These are phyloP conservation scores for Barbus barbus DNA, from an alignment of 2,113 vertebrate genomes.

Conservation along the genomic window DNA sequence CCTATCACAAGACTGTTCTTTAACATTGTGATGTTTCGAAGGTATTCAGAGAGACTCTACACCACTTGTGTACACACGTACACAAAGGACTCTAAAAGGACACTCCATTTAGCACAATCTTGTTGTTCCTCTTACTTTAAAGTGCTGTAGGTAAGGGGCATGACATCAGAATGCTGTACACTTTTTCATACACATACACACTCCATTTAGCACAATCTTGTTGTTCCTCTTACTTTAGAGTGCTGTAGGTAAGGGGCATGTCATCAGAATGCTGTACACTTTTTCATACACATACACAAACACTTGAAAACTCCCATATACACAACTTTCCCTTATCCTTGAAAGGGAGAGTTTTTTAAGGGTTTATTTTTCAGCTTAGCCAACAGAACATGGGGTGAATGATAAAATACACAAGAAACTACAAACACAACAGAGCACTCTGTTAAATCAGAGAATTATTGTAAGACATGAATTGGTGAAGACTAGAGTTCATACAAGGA, in stretches of 20 bases:
- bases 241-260: neutral
- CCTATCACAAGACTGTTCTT: neutral
- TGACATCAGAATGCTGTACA: neutral
- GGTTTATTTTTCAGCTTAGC: conserved; percentile 12
- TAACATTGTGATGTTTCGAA: conserved; percentile 8
- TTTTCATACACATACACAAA: conserved; percentile 1
- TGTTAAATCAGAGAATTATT: conserved; percentile 3
- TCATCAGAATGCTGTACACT: neutral
- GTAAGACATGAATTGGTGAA: neutral
- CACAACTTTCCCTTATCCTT: conserved; percentile 6
- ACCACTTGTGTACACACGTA: neutral
- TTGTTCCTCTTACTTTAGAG: neutral
- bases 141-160: neutral
- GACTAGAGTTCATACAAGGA: neutral
- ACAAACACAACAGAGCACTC: neutral
- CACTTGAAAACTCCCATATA: conserved; percentile 12
- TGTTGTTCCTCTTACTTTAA: neutral
- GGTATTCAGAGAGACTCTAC: neutral
- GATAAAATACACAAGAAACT: neutral
- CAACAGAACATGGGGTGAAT: neutral
- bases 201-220: neutral
- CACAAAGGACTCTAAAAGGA: conserved; percentile 4
- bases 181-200: neutral
- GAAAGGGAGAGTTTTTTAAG: neutral
- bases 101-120: neutral